Conservation (phyloP, 2,888 invertebrate species). For the Platycnemis pennipes region DNA sequence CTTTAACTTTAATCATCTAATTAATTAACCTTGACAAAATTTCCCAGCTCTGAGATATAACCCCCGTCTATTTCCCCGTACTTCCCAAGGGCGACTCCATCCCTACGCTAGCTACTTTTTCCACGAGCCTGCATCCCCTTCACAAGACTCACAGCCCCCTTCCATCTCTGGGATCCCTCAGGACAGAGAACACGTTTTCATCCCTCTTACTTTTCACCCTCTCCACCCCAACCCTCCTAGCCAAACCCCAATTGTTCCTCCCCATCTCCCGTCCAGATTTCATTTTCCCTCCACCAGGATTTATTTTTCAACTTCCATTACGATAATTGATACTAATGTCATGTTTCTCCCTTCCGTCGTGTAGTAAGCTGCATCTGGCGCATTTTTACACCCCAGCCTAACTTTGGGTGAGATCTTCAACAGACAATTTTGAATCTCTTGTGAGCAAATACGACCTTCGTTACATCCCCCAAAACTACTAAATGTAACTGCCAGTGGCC, state of each 20-base stretch:
- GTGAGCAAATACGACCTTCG: background rate
- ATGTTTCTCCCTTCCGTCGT: conserved; percentile 25
- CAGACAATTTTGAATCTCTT: background rate
- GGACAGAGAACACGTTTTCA: conserved; percentile 38
- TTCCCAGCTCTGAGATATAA: background rate
- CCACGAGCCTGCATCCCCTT: background rate
- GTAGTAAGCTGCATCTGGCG: background rate
- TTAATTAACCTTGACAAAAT: conserved; percentile 30
- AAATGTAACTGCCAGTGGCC: too few species aligned
- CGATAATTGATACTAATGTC: conserved; percentile 57
- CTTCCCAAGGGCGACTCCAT: background rate
- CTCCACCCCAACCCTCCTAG: background rate
- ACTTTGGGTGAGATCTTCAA: too few species aligned
- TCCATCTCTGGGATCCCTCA: background rate
- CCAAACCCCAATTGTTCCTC: background rate
- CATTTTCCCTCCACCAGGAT: conserved; percentile 31
- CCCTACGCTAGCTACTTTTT: background rate
- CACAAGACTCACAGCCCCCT: background rate
- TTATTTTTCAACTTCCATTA: conserved; percentile 57
- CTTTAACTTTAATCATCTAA: too few species aligned
- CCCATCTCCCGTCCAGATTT: conserved; percentile 13
- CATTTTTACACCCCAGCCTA: background rate
- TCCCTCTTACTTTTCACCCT: background rate
- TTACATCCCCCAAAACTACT: background rate
- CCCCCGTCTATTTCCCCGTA: background rate